Percentiles rank a stretch among this genome's conserved stretches.
These are phyloP conservation scores for Drosophila infuscata DNA, from an alignment of 2,888 invertebrate genomes.

Conservation along the genomic window DNA sequence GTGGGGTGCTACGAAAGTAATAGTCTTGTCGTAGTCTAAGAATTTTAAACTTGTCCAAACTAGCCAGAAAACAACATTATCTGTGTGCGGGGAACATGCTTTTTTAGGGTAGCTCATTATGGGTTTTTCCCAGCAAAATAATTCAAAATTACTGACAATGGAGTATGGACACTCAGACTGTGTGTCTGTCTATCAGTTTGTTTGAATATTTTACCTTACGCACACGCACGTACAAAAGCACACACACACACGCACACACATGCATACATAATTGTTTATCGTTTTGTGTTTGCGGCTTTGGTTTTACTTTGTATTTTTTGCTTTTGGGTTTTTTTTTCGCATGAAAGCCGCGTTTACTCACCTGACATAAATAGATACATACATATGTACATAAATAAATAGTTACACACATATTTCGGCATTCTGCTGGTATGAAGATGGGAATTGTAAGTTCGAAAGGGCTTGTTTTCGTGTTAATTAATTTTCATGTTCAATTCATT, in stretches of 20 bases:
- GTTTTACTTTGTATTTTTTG: conserved; percentile 8
- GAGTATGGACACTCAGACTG: background rate
- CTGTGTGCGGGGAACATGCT: background rate
- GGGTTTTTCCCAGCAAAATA: background rate
- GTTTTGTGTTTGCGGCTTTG: conserved; percentile 16
- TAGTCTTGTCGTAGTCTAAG: background rate
- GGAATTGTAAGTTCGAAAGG: background rate
- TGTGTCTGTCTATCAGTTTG: conserved; percentile 6
- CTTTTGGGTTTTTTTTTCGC: conserved; percentile 1
- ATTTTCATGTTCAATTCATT: background rate
- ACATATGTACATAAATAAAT: background rate
- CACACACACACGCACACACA: conserved; percentile 1
- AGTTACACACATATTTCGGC: background rate
- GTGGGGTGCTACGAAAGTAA: background rate
- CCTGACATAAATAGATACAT: background rate
- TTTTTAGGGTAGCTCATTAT: conserved; percentile 10
- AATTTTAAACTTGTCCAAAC: background rate
- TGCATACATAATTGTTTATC: conserved; percentile 26
- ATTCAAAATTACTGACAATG: conserved; percentile 13
- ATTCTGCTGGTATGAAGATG: background rate
- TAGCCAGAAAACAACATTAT: background rate
- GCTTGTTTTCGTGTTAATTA: background rate
- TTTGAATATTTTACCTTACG: background rate
- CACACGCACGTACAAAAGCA: background rate
- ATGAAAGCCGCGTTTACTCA: conserved; percentile 33